Conservation (phyloP, 2,113 vertebrate species). For the Entelurus aequoreus region DNA sequence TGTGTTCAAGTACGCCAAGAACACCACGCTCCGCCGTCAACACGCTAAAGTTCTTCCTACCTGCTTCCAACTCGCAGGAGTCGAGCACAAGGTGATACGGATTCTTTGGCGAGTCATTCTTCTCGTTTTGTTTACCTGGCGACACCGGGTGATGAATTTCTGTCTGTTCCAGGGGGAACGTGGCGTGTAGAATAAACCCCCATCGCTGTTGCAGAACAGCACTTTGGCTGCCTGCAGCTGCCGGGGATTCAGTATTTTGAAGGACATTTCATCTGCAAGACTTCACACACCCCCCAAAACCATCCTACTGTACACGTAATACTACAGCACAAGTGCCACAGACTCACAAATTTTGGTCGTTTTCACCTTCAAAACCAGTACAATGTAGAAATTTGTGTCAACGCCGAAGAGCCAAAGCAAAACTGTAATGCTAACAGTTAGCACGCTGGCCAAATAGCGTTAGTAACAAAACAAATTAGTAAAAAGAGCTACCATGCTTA, state of each 20-base stretch:
- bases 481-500: too few species aligned
- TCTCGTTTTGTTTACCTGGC: conserved; percentile 3
- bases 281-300: not conserved
- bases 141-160: conserved; percentile 6
- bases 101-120: not conserved
- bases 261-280: not conserved
- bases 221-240: not conserved
- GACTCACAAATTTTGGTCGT: too few species aligned
- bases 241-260: conserved; percentile 1
- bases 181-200: not conserved
- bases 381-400: too few species aligned
- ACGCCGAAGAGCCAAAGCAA: too few species aligned
- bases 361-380: too few species aligned
- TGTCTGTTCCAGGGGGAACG: conserved; percentile 2
- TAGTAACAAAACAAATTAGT: too few species aligned
- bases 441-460: too few species aligned
- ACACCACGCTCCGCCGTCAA: conserved; percentile 2
- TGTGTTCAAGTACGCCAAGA: not conserved
- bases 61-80: not conserved
- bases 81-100: not conserved
- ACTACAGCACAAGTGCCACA: too few species aligned
- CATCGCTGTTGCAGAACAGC: not conserved
- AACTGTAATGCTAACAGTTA: too few species aligned
- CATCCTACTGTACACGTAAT: not conserved
- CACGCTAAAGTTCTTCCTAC: not conserved